Evolutionary conservation across 2,888 invertebrate genomes (phyloP).

Genomic region (Stratiomys singularior): DNA sequence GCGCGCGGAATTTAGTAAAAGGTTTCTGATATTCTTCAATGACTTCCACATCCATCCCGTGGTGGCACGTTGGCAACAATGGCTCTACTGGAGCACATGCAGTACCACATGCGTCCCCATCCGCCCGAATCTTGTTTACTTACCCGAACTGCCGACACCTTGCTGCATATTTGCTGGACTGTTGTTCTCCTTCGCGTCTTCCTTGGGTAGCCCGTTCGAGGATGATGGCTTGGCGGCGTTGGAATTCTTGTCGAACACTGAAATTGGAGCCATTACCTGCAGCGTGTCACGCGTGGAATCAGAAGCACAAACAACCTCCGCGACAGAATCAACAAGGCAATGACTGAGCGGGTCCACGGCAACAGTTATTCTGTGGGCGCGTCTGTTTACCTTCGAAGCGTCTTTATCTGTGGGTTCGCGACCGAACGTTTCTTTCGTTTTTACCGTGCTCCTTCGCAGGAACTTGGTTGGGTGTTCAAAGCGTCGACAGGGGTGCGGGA

Average conservation of each 20-base stretch:
- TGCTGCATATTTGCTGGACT: constrained; percentile 13
- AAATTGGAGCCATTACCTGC: constrained; percentile 37
- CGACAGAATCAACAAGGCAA: too few relatives aligned
- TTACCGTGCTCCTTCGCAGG: neutral
- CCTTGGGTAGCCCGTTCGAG: neutral
- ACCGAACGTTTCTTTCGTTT: neutral
- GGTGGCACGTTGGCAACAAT: neutral
- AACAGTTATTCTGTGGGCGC: neutral
- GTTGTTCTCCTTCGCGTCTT: constrained; percentile 7
- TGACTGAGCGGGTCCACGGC: too few relatives aligned
- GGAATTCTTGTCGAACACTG: constrained; percentile 38
- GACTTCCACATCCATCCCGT: neutral
- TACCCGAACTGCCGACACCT: constrained; percentile 20
- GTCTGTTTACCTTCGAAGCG: constrained; percentile 11
- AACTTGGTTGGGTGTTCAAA: neutral
- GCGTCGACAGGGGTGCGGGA: neutral
- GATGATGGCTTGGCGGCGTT: constrained; percentile 1
- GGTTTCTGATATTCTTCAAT: neutral
- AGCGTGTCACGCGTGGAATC: neutral
- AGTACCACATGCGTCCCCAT: neutral
- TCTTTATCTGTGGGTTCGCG: constrained; percentile 8
- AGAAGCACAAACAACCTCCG: neutral
- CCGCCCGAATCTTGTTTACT: neutral
- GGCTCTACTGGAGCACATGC: neutral
- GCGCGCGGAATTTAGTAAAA: neutral